These are phyloP conservation scores for Gortyna flavago DNA, from an alignment of 2,888 invertebrate species.

Conservation along the genomic window DNA sequence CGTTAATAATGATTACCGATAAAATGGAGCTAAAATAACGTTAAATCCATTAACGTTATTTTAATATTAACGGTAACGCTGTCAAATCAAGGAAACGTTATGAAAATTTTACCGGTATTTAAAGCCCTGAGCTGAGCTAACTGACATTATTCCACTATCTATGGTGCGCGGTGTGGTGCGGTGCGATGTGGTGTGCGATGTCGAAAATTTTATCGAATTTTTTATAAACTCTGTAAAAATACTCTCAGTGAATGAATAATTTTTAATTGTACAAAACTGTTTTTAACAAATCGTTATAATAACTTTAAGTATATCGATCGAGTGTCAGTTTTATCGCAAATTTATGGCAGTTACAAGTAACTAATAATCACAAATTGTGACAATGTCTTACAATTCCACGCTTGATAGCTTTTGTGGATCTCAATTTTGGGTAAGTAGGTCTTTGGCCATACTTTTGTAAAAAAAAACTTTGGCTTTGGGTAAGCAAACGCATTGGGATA, in stretches of 20 bases:
- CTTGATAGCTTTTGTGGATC: conserved; percentile 95
- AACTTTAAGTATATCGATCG: conserved; percentile 23
- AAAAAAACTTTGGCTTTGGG: neutral
- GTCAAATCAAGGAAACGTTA: no score
- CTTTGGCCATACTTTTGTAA: conserved; percentile 28
- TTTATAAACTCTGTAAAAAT: conserved; percentile 40
- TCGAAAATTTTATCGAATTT: conserved; percentile 57
- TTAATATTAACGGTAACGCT: no score
- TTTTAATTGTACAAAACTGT: conserved; percentile 23
- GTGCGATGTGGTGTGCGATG: conserved; percentile 64
- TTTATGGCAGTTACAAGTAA: conserved; percentile 72
- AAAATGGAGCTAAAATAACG: no score
- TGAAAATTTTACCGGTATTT: no score
- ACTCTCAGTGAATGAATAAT: conserved; percentile 41
- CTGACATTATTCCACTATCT: conserved; percentile 42
- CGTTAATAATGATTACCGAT: no score
- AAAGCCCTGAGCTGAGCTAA: neutral
- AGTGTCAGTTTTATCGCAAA: conserved; percentile 59
- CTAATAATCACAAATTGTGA: conserved; percentile 79
- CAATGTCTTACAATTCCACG: conserved; percentile 89
- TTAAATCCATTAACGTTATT: no score
- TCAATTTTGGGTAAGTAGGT: conserved; percentile 94
- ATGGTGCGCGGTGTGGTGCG: conserved; percentile 61
- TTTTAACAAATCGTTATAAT: conserved; percentile 29
- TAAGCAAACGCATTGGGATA: conserved; percentile 1